Evolutionary conservation across 1,140 invertebrate genomes (phyloP), one percentile per base, ranked within the genome.

Genomic region (Luehdorfia chinensis): DNA sequence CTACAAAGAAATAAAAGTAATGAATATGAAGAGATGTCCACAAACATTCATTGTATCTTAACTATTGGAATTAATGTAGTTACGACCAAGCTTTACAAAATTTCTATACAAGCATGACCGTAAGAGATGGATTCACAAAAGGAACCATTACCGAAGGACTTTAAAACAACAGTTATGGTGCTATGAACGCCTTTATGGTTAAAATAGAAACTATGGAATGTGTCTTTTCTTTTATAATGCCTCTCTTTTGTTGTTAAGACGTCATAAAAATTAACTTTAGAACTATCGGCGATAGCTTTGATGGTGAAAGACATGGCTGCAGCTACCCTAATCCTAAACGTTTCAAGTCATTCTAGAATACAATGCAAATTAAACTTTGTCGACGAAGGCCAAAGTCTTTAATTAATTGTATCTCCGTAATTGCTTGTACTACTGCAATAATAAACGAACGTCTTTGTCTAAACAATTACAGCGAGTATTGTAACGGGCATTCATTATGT

Each of bases 251-350:
- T 76, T 67, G 59, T 67, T 53, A 55, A 57, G 60, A 72, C 66
- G 73, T 81, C 75, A 75, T 84, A 81, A 81, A 79, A 76, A 79
- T 77, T 79, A 75, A 80, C 70, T 76, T 72, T 66, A 68, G 63
- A 69, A 66, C 58, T 50, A 63, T 71, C 69, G 74, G 72, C 71
- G 66, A 77, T 70, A 74, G 67, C 77, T 79, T 79, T 79, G 70
- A 79, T 68, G 69, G 65, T 66, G 50, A 64, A 68, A 67, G 65
- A 74, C 66, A 64, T 59, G 57, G 44, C 57, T 63, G 58, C 27
- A 27, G 50, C 28, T 19, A 45, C 18, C 2, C 14, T 21, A 32
- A 11, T 33, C 30, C 11, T 19, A 34, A 33, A 54, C 6, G 43
- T 52, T 36, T 12, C 52, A 62, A 58, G 6, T 19, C 15, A 19